Conservation (phyloP, 2,888 invertebrate species). For the Aphidius colemani region DNA sequence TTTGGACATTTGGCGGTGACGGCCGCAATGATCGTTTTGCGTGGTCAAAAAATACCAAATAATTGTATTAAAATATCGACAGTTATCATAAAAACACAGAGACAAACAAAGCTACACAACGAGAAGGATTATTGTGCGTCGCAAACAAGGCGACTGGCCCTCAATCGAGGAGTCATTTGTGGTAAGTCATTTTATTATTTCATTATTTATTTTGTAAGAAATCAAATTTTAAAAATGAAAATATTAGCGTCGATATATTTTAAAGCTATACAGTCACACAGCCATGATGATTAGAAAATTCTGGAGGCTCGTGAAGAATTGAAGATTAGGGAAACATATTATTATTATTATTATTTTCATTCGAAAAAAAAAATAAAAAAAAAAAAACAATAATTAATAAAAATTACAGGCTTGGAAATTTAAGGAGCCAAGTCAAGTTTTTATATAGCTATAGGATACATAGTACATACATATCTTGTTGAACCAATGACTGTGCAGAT, state of each 20-base stretch:
- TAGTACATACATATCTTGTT: neutral
- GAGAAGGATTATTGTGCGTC: slow-evolving; percentile 18
- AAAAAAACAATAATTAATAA: no score
- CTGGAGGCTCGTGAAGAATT: no score
- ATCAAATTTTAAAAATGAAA: no score
- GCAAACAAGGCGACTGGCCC: slow-evolving; percentile 32
- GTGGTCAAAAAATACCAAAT: slow-evolving; percentile 40
- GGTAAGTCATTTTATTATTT: slow-evolving; percentile 34
- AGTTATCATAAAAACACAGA: slow-evolving; percentile 27
- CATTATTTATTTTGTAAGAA: no score
- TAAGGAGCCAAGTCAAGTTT: no score
- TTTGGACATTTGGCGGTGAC: slow-evolving; percentile 10
- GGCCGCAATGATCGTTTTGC: slow-evolving; percentile 50
- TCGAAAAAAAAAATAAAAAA: no score
- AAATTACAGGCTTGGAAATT: no score
- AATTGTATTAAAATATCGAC: slow-evolving; percentile 35
- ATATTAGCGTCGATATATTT: neutral
- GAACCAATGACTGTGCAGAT: slow-evolving; percentile 1
- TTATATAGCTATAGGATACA: no score
- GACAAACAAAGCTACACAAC: slow-evolving; percentile 24
- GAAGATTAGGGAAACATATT: no score
- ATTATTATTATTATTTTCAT: no score
- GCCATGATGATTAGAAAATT: no score
- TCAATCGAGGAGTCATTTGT: slow-evolving; percentile 34
- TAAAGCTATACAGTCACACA: neutral